Percentiles rank a stretch among this genome's conserved stretches.
Evolutionary conservation across 2,888 invertebrate genomes (phyloP).

Genomic region (Dastarcus helophoroides): DNA sequence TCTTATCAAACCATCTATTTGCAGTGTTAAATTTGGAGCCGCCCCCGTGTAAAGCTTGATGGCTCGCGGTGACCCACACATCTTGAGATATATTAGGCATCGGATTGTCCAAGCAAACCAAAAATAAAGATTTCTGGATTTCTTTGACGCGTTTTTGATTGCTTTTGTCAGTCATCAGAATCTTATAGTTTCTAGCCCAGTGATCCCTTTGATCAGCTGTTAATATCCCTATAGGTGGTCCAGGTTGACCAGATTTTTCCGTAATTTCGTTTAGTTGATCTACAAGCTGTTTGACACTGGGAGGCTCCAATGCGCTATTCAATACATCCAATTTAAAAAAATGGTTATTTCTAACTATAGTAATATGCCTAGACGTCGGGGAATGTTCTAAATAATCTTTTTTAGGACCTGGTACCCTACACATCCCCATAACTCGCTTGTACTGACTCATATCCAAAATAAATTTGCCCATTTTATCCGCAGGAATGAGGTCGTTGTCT

Average conservation of each 20-base stretch:
- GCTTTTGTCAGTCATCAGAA: slow-evolving; percentile 1
- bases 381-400: slow-evolving; percentile 2
- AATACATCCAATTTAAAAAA: slow-evolving; percentile 6
- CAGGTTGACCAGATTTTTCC: slow-evolving; percentile 1
- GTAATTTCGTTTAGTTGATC: slow-evolving; percentile 4
- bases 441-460: slow-evolving; percentile 8
- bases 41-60: slow-evolving; percentile 7
- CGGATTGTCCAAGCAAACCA: slow-evolving; percentile 5
- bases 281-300: slow-evolving; percentile 4
- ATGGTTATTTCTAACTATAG: slow-evolving; percentile 3
- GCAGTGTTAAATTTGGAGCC: slow-evolving; percentile 6
- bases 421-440: slow-evolving; percentile 5
- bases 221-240: slow-evolving; percentile 6
- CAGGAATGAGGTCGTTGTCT: slow-evolving; percentile 2
- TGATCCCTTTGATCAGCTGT: slow-evolving; percentile 5
- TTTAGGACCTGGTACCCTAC: slow-evolving; percentile 4
- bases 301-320: slow-evolving; percentile 1
- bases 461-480: slow-evolving; percentile 5
- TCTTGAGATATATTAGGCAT: slow-evolving; percentile 2
- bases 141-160: slow-evolving; percentile 1
- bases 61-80: slow-evolving; percentile 3
- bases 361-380: slow-evolving; percentile 5
- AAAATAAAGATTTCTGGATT: slow-evolving; percentile 6
- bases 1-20: slow-evolving; percentile 9
- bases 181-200: slow-evolving; percentile 6